These are phyloP conservation scores for Oxyura jamaicensis DNA, from an alignment of 2,113 vertebrate genomes.

Conservation along the genomic window DNA sequence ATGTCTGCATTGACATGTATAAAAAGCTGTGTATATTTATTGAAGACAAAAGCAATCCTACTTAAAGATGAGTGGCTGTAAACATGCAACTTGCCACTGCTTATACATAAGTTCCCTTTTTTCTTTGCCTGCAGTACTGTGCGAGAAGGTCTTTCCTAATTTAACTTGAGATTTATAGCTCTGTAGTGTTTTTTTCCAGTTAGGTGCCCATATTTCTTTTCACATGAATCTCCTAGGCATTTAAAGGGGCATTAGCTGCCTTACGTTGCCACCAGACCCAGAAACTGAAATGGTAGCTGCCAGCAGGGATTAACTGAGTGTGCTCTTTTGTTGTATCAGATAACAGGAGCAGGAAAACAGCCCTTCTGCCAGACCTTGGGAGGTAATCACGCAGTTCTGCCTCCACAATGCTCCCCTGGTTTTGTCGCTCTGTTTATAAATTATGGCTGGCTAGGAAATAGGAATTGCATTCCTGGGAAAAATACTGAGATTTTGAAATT, in stretches of 20 bases:
- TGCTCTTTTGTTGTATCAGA: constrained; percentile 3
- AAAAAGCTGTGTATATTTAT: neutral
- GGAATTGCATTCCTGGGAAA: neutral
- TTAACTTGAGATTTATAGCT: constrained; percentile 37
- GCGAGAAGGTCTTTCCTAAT: constrained; percentile 12
- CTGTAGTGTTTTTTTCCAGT: neutral
- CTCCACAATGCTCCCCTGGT: neutral
- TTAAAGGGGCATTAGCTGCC: constrained; percentile 1
- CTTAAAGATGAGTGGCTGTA: neutral
- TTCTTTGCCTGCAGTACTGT: neutral
- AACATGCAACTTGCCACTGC: neutral
- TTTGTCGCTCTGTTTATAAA: neutral
- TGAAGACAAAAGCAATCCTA: neutral
- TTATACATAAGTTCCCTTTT: neutral
- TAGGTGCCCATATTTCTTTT: constrained; percentile 47
- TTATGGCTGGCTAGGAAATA: neutral
- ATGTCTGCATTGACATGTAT: neutral
- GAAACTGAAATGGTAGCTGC: constrained; percentile 6
- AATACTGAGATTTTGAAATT: neutral
- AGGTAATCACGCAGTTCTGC: neutral
- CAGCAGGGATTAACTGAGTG: neutral
- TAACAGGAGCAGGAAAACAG: neutral
- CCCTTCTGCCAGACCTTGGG: neutral
- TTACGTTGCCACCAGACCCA: neutral
- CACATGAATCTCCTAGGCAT: constrained; percentile 16